phyloP scores from a whole-genome alignment of 2,113 vertebrate genomes.

The Candoia aspera region DNA sequence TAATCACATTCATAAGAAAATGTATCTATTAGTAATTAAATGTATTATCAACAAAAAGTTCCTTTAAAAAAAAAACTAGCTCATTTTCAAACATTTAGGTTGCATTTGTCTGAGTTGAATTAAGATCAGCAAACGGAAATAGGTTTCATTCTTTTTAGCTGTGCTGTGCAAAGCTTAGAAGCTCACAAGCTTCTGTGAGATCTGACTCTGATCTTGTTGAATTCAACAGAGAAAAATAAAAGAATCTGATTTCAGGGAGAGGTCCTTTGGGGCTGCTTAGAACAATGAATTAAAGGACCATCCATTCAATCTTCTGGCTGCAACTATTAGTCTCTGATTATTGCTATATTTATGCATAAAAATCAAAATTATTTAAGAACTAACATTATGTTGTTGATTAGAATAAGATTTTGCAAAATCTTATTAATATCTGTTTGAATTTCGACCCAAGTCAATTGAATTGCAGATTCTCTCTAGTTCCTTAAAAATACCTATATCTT shows the following conservation, averaged over 20 bases:
- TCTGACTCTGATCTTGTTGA: not conserved
- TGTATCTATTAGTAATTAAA: slow-evolving; percentile 27
- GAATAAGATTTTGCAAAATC: not conserved
- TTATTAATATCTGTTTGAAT: not conserved
- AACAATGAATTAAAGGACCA: not conserved
- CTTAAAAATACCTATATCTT: not conserved
- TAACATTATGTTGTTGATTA: not conserved
- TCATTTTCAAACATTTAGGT: rapidly evolving
- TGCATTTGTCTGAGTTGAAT: slow-evolving; percentile 10
- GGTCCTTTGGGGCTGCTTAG: not conserved
- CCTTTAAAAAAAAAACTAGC: not conserved
- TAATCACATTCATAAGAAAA: slow-evolving; percentile 18
- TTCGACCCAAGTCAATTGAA: not conserved
- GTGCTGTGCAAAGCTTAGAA: slow-evolving; percentile 11
- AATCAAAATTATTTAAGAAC: not conserved
- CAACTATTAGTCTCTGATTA: not conserved
- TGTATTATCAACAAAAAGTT: not conserved
- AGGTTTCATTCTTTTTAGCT: not conserved
- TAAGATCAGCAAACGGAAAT: slow-evolving; percentile 33
- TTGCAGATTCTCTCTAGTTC: not conserved
- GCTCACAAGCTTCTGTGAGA: not conserved
- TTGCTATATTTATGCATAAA: slow-evolving; percentile 9
- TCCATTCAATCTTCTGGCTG: not conserved
- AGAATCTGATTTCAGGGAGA: not conserved
- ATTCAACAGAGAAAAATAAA: not conserved